A percentile compares a stretch with the other conserved stretches of the same genome.
phyloP scores from a whole-genome alignment of 2,113 vertebrate species.

The Dendrocopos noguchii region DNA sequence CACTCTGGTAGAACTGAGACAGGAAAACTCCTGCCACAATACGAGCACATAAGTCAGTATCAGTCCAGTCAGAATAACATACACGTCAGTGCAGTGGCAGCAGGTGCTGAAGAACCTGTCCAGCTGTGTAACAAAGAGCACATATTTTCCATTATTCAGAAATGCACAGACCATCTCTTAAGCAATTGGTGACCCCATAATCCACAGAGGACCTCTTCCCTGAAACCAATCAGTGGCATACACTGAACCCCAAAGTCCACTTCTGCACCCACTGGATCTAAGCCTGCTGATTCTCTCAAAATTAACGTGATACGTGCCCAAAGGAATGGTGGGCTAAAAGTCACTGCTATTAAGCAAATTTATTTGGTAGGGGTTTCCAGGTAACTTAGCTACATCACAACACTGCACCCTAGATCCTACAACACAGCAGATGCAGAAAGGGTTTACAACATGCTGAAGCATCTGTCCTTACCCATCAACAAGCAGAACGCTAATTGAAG shows the following conservation, averaged over 20 bases:
- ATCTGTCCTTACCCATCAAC: neutral
- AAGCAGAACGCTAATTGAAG: neutral
- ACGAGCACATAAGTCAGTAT: neutral
- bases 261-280: neutral
- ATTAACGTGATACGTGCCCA: neutral
- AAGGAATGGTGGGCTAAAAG: neutral
- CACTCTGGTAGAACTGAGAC: neutral
- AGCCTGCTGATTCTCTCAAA: neutral
- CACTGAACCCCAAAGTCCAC: neutral
- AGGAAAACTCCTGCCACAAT: neutral
- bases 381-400: neutral
- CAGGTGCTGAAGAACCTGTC: constrained; percentile 19
- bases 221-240: neutral
- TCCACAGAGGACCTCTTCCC: neutral
- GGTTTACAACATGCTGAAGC: neutral
- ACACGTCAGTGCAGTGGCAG: neutral
- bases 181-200: neutral
- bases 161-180: neutral
- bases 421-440: neutral
- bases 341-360: neutral
- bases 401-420: neutral
- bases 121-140: constrained; percentile 1
- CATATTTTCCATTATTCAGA: neutral
- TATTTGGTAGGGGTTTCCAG: neutral
- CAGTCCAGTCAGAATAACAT: neutral